Evolutionary conservation across 2,888 invertebrate genomes (phyloP).

Genomic region (Epirrhoe alternata): DNA sequence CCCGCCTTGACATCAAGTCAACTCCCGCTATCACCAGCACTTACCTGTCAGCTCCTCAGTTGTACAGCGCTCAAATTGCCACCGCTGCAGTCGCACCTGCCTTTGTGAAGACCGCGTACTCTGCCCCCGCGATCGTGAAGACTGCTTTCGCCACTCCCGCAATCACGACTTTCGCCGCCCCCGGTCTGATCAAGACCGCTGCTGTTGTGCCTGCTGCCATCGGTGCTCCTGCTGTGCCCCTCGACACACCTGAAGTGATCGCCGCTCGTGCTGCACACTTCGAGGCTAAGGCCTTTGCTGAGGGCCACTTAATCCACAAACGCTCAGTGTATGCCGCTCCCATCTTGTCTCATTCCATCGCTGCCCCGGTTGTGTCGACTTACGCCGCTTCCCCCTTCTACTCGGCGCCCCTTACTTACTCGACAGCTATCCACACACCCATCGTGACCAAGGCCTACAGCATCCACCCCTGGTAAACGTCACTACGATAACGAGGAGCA

Average conservation of each 20-base stretch:
- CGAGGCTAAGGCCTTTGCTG: slow-evolving; percentile 69
- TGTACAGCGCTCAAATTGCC: slow-evolving; percentile 60
- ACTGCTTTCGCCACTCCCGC: slow-evolving; percentile 4
- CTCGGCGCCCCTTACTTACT: slow-evolving; percentile 58
- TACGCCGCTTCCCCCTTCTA: slow-evolving; percentile 60
- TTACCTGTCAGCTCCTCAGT: slow-evolving; percentile 53
- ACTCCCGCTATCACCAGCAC: slow-evolving; percentile 70
- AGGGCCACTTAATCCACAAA: slow-evolving; percentile 70
- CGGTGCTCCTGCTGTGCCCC: slow-evolving; percentile 60
- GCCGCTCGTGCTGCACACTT: slow-evolving; percentile 75
- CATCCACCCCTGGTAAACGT: slow-evolving; percentile 69
- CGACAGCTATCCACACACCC: slow-evolving; percentile 59
- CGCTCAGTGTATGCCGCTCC: slow-evolving; percentile 66
- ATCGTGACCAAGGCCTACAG: slow-evolving; percentile 66
- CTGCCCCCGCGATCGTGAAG: slow-evolving; percentile 37
- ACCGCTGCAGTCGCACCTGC: slow-evolving; percentile 52
- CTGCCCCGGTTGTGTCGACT: slow-evolving; percentile 57
- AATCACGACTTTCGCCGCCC: slow-evolving; percentile 31
- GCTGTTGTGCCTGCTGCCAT: slow-evolving; percentile 47
- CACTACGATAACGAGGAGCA: slow-evolving; percentile 61
- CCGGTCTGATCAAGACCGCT: slow-evolving; percentile 50
- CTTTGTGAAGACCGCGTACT: slow-evolving; percentile 42
- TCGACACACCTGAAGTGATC: slow-evolving; percentile 73
- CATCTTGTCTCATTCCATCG: slow-evolving; percentile 57
- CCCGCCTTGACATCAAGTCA: slow-evolving; percentile 56